Evolutionary conservation across 1,140 invertebrate species (phyloP).

Genomic region (Choristoneura fumiferana): DNA sequence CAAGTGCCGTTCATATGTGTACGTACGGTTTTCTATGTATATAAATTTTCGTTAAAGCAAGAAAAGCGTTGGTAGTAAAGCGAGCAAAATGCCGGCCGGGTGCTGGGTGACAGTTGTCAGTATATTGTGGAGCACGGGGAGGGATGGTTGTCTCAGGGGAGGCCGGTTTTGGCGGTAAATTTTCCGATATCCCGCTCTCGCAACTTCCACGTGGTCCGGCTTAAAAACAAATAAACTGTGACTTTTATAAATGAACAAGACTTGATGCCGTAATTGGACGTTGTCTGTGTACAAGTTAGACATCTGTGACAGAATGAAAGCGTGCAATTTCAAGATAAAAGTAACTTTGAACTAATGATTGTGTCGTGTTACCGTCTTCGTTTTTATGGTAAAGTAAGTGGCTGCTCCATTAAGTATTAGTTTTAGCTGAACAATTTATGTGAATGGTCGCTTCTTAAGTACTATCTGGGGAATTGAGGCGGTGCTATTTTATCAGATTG

Average conservation of each 20-base stretch:
- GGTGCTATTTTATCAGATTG: slow-evolving; percentile 17
- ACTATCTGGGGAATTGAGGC: slow-evolving; percentile 15
- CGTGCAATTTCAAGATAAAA: slow-evolving; percentile 38
- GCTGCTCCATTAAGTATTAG: slow-evolving; percentile 18
- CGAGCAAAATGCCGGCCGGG: slow-evolving; percentile 54
- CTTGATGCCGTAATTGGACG: slow-evolving; percentile 22
- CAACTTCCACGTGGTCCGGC: slow-evolving; percentile 42
- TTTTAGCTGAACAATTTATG: not conserved
- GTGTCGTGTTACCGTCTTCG: slow-evolving; percentile 55
- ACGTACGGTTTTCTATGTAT: slow-evolving; percentile 45
- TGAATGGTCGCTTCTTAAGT: not conserved
- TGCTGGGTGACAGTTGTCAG: slow-evolving; percentile 58
- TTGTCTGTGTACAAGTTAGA: slow-evolving; percentile 25
- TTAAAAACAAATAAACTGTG: slow-evolving; percentile 24
- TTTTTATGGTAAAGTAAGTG: slow-evolving; percentile 59
- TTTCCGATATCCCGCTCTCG: slow-evolving; percentile 62
- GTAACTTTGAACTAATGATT: slow-evolving; percentile 57
- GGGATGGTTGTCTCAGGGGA: slow-evolving; percentile 58
- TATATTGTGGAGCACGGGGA: slow-evolving; percentile 52
- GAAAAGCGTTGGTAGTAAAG: slow-evolving; percentile 62
- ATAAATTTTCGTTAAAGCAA: slow-evolving; percentile 65
- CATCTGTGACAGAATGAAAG: slow-evolving; percentile 33
- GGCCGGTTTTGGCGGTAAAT: slow-evolving; percentile 45
- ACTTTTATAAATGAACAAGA: slow-evolving; percentile 23
- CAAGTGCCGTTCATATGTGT: slow-evolving; percentile 58